phyloP scores from a whole-genome alignment of 1,140 invertebrate species.

The Sarcophaga peregrina region DNA sequence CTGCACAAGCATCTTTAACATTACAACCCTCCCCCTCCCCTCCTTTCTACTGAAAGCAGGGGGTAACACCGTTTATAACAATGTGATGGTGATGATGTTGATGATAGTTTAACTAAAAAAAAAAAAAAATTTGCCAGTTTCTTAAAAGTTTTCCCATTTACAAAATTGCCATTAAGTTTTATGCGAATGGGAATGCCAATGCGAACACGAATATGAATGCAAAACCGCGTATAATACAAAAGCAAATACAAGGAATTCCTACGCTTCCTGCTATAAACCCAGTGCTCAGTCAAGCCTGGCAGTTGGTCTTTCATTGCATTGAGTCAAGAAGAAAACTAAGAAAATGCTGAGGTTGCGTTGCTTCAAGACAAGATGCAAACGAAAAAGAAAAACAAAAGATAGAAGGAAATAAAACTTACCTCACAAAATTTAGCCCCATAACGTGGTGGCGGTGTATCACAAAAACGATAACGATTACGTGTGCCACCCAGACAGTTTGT shows the following conservation, averaged over 20 bases:
- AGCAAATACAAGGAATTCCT: no score
- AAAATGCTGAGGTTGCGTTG: neutral
- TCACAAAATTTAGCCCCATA: constrained; percentile 88
- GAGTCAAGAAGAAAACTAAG: neutral
- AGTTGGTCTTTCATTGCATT: no score
- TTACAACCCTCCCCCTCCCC: no score
- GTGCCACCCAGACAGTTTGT: constrained; percentile 82
- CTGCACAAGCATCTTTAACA: no score
- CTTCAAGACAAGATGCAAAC: no score
- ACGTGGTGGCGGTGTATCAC: constrained; percentile 83
- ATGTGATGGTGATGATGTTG: no score
- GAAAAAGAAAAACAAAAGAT: neutral
- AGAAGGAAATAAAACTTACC: constrained; percentile 67
- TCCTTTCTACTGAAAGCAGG: no score
- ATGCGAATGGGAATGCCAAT: neutral
- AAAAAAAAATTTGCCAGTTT: constrained; percentile 21
- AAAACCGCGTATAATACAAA: neutral
- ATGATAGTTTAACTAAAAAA: neutral
- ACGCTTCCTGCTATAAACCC: no score
- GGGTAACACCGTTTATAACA: no score
- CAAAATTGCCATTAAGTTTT: constrained; percentile 34
- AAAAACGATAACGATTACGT: constrained; percentile 82
- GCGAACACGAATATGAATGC: neutral
- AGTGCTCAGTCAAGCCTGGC: no score
- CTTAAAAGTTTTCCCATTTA: constrained; percentile 39